Evolutionary conservation across 2,888 invertebrate species (phyloP), one percentile per base, ranked within the genome.

Genomic region (Synanthedon andrenaeformis): DNA sequence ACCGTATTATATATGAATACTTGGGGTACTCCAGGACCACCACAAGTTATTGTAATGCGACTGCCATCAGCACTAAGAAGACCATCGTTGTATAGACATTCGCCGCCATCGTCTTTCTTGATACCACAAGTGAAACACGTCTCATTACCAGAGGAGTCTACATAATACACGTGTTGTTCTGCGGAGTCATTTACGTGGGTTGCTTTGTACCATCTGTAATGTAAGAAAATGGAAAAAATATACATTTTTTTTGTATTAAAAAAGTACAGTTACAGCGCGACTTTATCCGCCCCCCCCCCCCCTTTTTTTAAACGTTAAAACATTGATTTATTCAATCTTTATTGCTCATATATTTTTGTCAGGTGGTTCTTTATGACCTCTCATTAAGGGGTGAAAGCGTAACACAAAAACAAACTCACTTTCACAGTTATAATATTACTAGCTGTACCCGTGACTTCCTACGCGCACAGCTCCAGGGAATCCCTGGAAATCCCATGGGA

Each of bases 21-120:
- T 74, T 92, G 91, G 0, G 98, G 97, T 28, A 97, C 89, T 54
- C 90, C 91, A 1, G 97, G 97, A 1, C 98, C 98, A 51, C 91
- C 89, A 64, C 98, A 97, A 57, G 90, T 92, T 57, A 97, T 83
- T 10, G 92, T 89, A 62, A 94, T 92, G 70, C 92, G 90, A 13
- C 91, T 89, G 19, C 90, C 91, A 55, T 90, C 90, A 10, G 76
- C 74, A 73, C 94, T 95, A 69, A 95, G 90, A 41, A 89, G 88
- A 0, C 91, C 94, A 5, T 88, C 86, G 66, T 93, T 93, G 76
- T 91, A 92, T n/a, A 90, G 80, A 69, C 94, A 94, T 14, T 77
- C 70, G 10, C 76, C 79, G 0, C 88, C 81, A 51, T 88, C 84
- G 2, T 83, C 82, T n/a, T 89, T 85, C 23, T 75, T 77, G 51